A percentile compares a stretch with the other conserved stretches of the same genome.
These are phyloP conservation scores for Pteropus rufus DNA, from an alignment of 2,797 vertebrate species.

Conservation along the genomic window DNA sequence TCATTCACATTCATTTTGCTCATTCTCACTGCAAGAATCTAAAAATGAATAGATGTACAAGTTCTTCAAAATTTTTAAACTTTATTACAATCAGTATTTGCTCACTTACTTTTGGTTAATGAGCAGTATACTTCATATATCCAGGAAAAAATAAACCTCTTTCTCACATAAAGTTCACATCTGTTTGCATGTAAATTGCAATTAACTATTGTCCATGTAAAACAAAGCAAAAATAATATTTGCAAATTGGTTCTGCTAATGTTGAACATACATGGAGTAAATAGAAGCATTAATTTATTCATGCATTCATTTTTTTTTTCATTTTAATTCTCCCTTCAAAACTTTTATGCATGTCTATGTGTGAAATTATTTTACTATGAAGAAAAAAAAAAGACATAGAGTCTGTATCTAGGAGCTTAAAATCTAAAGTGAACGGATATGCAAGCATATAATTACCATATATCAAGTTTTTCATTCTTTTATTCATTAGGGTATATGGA, in stretches of 20 bases:
- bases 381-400: not conserved
- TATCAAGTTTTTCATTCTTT: not conserved
- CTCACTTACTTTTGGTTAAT: not conserved
- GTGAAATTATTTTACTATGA: not conserved
- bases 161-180: not conserved
- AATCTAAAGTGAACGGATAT: not conserved
- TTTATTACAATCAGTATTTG: not conserved
- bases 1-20: not conserved
- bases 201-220: not conserved
- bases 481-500: not conserved
- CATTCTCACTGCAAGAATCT: not conserved
- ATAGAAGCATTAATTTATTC: not conserved
- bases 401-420: not conserved
- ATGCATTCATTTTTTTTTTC: not conserved
- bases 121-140: not conserved
- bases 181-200: not conserved
- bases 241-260: not conserved
- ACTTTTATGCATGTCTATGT: not conserved
- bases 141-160: not conserved
- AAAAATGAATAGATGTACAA: not conserved
- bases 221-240: not conserved
- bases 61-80: not conserved
- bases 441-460: not conserved
- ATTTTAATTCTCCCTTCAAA: not conserved
- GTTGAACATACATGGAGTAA: not conserved